Conservation (phyloP, 2,888 invertebrate species). For the Megamerina dolium region DNA sequence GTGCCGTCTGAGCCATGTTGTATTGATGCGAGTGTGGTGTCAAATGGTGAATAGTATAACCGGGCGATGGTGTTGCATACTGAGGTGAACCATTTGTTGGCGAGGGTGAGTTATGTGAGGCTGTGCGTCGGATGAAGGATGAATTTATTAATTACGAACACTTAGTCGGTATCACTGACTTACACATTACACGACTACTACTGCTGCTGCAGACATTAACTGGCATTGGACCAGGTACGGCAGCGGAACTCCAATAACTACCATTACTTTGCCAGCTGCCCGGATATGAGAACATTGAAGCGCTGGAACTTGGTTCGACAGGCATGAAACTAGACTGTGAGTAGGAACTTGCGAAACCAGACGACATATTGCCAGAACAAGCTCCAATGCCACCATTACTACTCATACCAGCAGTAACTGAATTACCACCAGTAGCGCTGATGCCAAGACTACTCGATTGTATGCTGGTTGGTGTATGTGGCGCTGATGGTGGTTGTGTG, state of each 20-base stretch:
- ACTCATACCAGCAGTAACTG: slow-evolving; percentile 6
- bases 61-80: slow-evolving; percentile 46
- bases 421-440: slow-evolving; percentile 18
- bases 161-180: slow-evolving; percentile 9
- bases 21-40: slow-evolving; percentile 44
- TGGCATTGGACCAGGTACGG: slow-evolving; percentile 35
- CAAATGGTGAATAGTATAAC: slow-evolving; percentile 47
- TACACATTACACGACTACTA: slow-evolving; percentile 20
- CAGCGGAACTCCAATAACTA: slow-evolving; percentile 43
- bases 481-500: slow-evolving; percentile 39
- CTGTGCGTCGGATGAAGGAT: slow-evolving; percentile 21
- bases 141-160: background rate
- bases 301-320: slow-evolving; percentile 41
- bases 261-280: slow-evolving; percentile 44
- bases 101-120: slow-evolving; percentile 48
- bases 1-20: slow-evolving; percentile 31
- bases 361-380: too few relatives aligned
- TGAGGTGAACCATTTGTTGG: slow-evolving; percentile 47
- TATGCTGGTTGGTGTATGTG: slow-evolving; percentile 39
- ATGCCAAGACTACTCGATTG: slow-evolving; percentile 26
- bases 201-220: slow-evolving; percentile 33
- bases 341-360: slow-evolving; percentile 34
- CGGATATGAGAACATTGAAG: slow-evolving; percentile 45
- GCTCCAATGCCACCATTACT: slow-evolving; percentile 6
- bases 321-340: slow-evolving; percentile 45